Conservation (phyloP, 2,113 vertebrate genomes). For the Dipodomys spectabilis region DNA sequence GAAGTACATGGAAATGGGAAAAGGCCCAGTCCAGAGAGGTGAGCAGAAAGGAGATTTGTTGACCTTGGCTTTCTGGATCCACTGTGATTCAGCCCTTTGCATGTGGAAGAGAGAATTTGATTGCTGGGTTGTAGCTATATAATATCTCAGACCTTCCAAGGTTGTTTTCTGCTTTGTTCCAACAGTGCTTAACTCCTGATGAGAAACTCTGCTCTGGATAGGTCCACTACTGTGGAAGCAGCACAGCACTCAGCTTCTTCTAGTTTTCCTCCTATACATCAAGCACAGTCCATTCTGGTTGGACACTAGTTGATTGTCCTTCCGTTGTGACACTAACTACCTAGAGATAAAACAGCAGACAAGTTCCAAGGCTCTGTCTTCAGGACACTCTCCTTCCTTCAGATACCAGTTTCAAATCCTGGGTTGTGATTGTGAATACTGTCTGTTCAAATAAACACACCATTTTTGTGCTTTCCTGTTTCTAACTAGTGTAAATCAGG, state of each 20-base stretch:
- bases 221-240: background rate
- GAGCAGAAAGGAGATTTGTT: constrained; percentile 19
- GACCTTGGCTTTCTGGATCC: background rate
- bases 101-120: constrained; percentile 40
- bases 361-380: background rate
- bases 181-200: background rate
- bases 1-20: constrained; percentile 93
- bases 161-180: constrained; percentile 40
- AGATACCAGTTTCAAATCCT: background rate
- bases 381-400: background rate
- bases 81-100: background rate
- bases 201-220: background rate
- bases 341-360: background rate
- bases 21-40: constrained; percentile 96
- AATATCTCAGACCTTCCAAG: background rate
- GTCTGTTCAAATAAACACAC: background rate
- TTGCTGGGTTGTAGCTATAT: background rate
- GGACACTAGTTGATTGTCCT: background rate
- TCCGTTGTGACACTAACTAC: background rate
- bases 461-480: background rate
- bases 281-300: background rate
- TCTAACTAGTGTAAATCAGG: background rate
- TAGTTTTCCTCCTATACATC: background rate
- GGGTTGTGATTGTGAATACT: background rate
- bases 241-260: background rate